Conservation (phyloP, 2,888 invertebrate species). For the Machimus rusticus region DNA sequence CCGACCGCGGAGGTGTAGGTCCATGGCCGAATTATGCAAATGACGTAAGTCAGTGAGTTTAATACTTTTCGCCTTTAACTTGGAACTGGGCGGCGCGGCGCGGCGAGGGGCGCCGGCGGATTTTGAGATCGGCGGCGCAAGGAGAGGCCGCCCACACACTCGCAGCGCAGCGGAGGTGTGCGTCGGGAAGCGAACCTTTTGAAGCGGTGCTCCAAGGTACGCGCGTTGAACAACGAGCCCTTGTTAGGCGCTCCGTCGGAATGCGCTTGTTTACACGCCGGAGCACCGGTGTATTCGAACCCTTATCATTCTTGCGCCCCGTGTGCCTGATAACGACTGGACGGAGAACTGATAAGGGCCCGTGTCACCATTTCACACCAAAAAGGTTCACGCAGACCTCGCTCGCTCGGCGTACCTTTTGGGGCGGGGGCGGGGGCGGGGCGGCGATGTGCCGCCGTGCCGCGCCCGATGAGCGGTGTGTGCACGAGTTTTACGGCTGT, state of each 20-base stretch:
- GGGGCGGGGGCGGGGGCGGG: neutral
- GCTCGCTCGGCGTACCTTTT: neutral
- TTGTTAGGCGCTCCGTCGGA: neutral
- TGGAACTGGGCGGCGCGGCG: neutral
- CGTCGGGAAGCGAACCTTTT: neutral
- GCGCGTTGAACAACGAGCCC: neutral
- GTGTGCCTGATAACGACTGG: conserved; percentile 83
- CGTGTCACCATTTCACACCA: conserved; percentile 66
- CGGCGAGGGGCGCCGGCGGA: neutral
- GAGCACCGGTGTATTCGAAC: conserved; percentile 66
- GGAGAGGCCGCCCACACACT: neutral
- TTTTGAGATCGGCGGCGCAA: neutral
- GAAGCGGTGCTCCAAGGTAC: conserved; percentile 15
- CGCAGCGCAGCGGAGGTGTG: neutral
- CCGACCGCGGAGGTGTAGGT: neutral
- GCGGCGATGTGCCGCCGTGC: neutral
- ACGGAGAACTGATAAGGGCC: conserved; percentile 99
- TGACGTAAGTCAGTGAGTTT: neutral
- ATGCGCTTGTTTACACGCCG: conserved; percentile 20
- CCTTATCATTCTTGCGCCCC: conserved; percentile 97
- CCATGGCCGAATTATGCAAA: neutral
- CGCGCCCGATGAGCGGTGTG: neutral
- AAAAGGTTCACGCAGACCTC: neutral
- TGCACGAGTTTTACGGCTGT: neutral
- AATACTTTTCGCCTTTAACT: neutral